A percentile compares a stretch with the other conserved stretches of the same genome.
Evolutionary conservation across 2,888 invertebrate genomes (phyloP).

Genomic region (Leptopilina drosophilae): DNA sequence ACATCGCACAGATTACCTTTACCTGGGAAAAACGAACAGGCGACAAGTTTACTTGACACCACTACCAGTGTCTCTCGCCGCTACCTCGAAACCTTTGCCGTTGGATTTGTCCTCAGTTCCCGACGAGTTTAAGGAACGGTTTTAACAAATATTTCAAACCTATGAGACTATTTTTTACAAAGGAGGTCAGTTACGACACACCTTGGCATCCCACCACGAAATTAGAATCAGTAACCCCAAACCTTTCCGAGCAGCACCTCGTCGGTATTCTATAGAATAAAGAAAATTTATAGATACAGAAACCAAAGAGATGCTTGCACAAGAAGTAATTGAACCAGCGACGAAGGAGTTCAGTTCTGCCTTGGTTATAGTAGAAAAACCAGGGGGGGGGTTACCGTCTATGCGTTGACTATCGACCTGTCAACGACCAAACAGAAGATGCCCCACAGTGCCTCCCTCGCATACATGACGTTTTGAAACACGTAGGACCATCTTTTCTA

Average conservation of each 20-base stretch:
- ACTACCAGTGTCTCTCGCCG: not conserved
- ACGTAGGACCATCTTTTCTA: conserved; percentile 61
- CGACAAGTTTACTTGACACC: not conserved
- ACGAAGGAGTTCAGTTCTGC: conserved; percentile 53
- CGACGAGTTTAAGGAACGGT: not conserved
- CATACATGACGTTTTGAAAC: conserved; percentile 56
- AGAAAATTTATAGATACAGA: conserved; percentile 24
- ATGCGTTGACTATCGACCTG: conserved; percentile 56
- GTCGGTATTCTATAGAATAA: conserved; percentile 45
- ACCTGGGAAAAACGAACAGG: not conserved
- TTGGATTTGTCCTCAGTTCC: not conserved
- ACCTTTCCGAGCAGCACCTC: conserved; percentile 42
- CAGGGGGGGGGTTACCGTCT: conserved; percentile 47
- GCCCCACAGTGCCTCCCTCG: conserved; percentile 53
- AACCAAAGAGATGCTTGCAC: conserved; percentile 50
- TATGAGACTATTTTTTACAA: not conserved
- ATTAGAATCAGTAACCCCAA: not conserved
- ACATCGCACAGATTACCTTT: not conserved
- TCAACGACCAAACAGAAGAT: conserved; percentile 48
- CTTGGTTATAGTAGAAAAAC: conserved; percentile 47
- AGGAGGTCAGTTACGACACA: not conserved
- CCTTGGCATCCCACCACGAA: not conserved
- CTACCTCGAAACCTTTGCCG: not conserved
- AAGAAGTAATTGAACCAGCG: conserved; percentile 53
- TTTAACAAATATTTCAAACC: not conserved